Conservation (phyloP, 2,113 vertebrate genomes). For the Procavia capensis region DNA sequence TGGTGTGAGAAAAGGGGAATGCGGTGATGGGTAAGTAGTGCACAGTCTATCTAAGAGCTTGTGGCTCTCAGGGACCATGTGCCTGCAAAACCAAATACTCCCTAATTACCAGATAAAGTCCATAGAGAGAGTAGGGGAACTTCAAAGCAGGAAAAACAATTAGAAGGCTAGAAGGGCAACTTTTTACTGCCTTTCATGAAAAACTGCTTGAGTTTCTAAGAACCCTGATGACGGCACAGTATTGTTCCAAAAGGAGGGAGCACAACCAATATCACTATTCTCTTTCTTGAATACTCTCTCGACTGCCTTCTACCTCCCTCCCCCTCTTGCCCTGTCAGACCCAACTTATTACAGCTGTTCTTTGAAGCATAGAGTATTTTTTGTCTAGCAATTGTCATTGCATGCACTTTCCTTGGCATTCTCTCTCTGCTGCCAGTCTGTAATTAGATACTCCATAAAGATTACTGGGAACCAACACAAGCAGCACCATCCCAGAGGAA, state of each 20-base stretch:
- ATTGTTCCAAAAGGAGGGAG: conserved; percentile 20
- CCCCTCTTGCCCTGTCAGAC: neutral
- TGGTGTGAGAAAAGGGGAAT: neutral
- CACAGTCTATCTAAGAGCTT: neutral
- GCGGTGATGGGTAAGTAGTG: neutral
- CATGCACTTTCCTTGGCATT: conserved; percentile 14
- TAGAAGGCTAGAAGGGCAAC: neutral
- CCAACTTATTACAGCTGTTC: conserved; percentile 48
- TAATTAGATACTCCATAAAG: conserved; percentile 69
- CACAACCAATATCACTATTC: neutral
- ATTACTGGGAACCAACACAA: conserved; percentile 63
- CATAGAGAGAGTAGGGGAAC: neutral
- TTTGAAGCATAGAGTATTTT: conserved; percentile 31
- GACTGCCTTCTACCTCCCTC: neutral
- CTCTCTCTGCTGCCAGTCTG: conserved; percentile 59
- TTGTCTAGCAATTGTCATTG: conserved; percentile 68
- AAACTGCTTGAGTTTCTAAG: conserved; percentile 37
- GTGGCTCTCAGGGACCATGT: neutral
- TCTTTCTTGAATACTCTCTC: conserved; percentile 33
- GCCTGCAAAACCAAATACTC: neutral
- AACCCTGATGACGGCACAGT: neutral
- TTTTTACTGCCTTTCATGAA: neutral
- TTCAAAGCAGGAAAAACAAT: neutral
- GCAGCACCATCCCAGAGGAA: conserved; percentile 28
- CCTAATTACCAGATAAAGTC: neutral